Evolutionary conservation across 2,888 invertebrate species (phyloP), one percentile per base, ranked within the genome.

Genomic region (Helicoverpa assulta): DNA sequence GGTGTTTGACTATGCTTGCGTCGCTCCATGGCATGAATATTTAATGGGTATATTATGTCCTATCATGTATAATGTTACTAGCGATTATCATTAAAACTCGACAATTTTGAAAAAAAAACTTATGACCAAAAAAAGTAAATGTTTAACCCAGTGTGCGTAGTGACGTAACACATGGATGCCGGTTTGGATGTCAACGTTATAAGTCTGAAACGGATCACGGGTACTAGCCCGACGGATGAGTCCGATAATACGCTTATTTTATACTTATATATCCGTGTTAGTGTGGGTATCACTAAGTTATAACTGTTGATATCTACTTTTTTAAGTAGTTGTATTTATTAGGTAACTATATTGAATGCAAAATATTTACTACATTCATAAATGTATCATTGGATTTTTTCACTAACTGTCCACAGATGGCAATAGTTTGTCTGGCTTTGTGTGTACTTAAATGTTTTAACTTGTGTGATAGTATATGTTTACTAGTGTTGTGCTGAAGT

Each of bases 221-320:
- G 91, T 93, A 89, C 85, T 82, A 77, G 91, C 91, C 92, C 83
- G 86, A 92, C 90, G 92, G 92, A 92, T 89, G 90, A 89, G 92
- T 95, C 95, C 95, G 94, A 91, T 89, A 91, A 94, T 95, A 95
- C 95, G 95, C 95, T 95, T 95, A 95, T 95, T 95, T 94, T 94
- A 93, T 93, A 94, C 90, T 89, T 89, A 90, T 89, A 92, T 94
- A 93, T 92, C 93, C 92, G 89, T 92, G 91, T 93, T 94, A 92
- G 92, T 89, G 89, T 93, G 90, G 92, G 87, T 92, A 91, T 91
- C 90, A 90, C 88, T 88, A 84, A 87, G 89, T 87, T 90, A 84
- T 90, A 90, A 88, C 89, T 92, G 91, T 93, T 94, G 92, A 90
- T 92, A 91, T 93, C 92, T 91, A 93, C 91, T 90, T 93, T 92